Conservation (phyloP, 1,140 invertebrate species). For the Drosophila chauvacae region DNA sequence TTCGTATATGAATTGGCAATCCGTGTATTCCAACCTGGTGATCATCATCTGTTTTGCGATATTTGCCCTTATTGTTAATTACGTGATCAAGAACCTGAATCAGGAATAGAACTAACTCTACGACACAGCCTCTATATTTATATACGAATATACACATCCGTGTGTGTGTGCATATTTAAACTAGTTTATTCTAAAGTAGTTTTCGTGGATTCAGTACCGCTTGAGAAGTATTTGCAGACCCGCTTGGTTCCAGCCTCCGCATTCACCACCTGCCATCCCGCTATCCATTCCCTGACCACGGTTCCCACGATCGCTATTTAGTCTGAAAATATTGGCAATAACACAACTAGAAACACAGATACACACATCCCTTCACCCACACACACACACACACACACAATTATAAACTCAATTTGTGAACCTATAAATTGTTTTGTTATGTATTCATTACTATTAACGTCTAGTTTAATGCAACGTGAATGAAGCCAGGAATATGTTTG, state of each 20-base stretch:
- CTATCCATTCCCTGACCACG: conserved; percentile 23
- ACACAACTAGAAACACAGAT: conserved; percentile 26
- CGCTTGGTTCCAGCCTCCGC: conserved; percentile 37
- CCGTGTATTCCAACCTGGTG: conserved; percentile 81
- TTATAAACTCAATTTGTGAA: conserved; percentile 60
- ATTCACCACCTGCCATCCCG: background rate
- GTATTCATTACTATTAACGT: conserved; percentile 72
- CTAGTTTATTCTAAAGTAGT: conserved; percentile 71
- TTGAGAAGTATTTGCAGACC: conserved; percentile 67
- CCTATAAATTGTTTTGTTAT: conserved; percentile 76
- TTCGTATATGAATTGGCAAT: conserved; percentile 82
- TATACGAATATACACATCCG: conserved; percentile 48
- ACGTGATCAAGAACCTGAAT: conserved; percentile 84
- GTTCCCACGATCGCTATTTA: conserved; percentile 42
- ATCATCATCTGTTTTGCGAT: conserved; percentile 84
- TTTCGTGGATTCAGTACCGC: conserved; percentile 48
- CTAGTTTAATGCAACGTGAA: conserved; percentile 55
- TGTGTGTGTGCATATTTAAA: conserved; percentile 64
- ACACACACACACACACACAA: conserved; percentile 7
- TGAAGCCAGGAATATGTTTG: conserved; percentile 61
- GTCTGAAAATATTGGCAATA: conserved; percentile 64
- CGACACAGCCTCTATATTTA: conserved; percentile 71
- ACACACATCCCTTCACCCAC: conserved; percentile 9
- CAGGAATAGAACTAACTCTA: conserved; percentile 78
- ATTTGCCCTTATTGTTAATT: conserved; percentile 84